Evolutionary conservation across 2,113 vertebrate genomes (phyloP).

Genomic region (Crypturellus undulatus): DNA sequence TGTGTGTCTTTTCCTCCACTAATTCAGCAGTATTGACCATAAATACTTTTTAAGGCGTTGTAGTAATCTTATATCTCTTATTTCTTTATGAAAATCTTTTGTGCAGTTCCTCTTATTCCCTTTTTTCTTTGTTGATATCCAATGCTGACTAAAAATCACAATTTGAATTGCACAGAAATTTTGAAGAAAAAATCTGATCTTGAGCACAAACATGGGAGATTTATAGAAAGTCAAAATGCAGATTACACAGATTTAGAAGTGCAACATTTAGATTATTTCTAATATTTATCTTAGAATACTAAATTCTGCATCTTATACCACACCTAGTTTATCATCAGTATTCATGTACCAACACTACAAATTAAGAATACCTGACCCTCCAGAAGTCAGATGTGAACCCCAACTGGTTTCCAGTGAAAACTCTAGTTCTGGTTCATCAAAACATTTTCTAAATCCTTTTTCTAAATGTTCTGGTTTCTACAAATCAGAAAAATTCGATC

Average conservation of each 20-base stretch:
- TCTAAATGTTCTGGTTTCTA: not conserved
- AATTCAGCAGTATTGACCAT: not conserved
- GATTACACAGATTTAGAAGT: not conserved
- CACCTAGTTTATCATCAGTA: not conserved
- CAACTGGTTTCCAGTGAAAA: not conserved
- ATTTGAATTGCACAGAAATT: not conserved
- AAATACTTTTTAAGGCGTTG: not conserved
- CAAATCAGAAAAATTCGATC: not conserved
- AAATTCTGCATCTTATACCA: not conserved
- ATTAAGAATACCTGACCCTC: not conserved
- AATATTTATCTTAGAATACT: not conserved
- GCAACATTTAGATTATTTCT: not conserved
- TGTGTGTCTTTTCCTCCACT: not conserved
- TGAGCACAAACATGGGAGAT: not conserved
- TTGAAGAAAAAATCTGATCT: fast-evolving
- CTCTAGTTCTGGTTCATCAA: not conserved
- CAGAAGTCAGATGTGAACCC: not conserved
- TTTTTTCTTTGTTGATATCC: not conserved
- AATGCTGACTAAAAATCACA: not conserved
- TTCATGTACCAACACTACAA: not conserved
- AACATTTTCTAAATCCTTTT: not conserved
- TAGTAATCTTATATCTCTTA: not conserved
- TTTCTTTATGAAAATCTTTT: not conserved
- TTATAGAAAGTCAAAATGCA: not conserved
- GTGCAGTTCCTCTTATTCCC: not conserved